Evolutionary conservation across 1,140 invertebrate genomes (phyloP).

Genomic region (Ostrea edulis): DNA sequence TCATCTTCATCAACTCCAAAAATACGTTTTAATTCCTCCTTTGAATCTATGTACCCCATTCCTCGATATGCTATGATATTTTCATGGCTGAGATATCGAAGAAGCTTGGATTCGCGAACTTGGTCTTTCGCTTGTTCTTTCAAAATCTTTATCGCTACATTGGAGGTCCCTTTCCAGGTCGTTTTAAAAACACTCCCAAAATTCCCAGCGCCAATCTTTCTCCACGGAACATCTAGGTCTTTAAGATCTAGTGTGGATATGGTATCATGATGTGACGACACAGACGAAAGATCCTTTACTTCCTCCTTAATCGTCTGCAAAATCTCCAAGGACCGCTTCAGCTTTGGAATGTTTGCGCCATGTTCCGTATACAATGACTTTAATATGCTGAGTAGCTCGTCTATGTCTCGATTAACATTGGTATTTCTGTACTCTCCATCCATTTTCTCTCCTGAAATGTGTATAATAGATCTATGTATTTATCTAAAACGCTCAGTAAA

Average conservation of each 20-base stretch:
- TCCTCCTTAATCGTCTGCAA: slow-evolving; percentile 20
- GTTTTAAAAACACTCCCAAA: slow-evolving; percentile 55
- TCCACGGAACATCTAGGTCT: slow-evolving; percentile 40
- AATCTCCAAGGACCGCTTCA: not conserved
- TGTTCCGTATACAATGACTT: not conserved
- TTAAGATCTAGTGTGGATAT: slow-evolving; percentile 14
- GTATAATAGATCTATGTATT: no score
- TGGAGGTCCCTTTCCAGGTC: slow-evolving; percentile 51
- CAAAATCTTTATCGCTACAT: slow-evolving; percentile 53
- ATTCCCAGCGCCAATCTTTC: slow-evolving; percentile 48
- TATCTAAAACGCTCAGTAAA: no score
- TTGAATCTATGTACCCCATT: slow-evolving; percentile 52
- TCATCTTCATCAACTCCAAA: not conserved
- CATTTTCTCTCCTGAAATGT: not conserved
- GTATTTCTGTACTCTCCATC: not conserved
- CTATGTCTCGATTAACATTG: not conserved
- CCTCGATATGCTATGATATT: slow-evolving; percentile 62
- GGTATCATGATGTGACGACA: not conserved
- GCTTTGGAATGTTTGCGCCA: not conserved
- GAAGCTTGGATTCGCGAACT: slow-evolving; percentile 46
- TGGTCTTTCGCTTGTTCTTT: slow-evolving; percentile 53
- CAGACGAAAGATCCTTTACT: slow-evolving; percentile 9
- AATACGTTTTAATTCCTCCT: slow-evolving; percentile 14
- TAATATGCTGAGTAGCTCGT: not conserved
- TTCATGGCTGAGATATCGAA: slow-evolving; percentile 54